Conservation (phyloP, 1,140 invertebrate genomes). For the Forficula auricularia region DNA sequence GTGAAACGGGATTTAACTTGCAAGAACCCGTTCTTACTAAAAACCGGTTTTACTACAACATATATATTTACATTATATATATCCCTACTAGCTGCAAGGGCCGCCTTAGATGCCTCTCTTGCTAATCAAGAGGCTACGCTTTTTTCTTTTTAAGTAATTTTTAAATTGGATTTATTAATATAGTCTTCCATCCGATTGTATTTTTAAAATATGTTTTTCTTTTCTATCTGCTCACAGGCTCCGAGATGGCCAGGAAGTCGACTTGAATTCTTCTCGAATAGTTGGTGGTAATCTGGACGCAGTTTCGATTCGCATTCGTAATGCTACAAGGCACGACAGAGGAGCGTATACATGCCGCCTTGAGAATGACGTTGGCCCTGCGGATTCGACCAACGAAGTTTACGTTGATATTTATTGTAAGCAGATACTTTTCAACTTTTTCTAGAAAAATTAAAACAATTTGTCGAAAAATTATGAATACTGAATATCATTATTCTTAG, state of each 20-base stretch:
- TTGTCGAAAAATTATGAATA: not conserved
- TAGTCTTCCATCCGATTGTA: not conserved
- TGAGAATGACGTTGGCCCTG: conserved; percentile 52
- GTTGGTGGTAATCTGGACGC: conserved; percentile 54
- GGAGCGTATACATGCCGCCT: conserved; percentile 65
- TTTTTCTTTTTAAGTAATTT: too few relatives aligned
- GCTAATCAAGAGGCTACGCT: too few relatives aligned
- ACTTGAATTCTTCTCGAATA: conserved; percentile 44
- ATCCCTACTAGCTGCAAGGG: too few relatives aligned
- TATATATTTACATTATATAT: too few relatives aligned
- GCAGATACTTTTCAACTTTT: conserved; percentile 21
- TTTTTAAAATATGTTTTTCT: conserved; percentile 12
- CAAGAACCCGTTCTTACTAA: too few relatives aligned
- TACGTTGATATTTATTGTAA: conserved; percentile 63
- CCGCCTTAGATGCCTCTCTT: too few relatives aligned
- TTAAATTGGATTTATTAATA: too few relatives aligned
- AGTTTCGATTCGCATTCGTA: conserved; percentile 54
- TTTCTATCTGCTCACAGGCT: conserved; percentile 37
- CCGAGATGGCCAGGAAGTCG: conserved; percentile 45
- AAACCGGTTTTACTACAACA: too few relatives aligned
- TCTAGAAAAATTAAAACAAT: not conserved
- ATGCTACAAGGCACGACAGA: conserved; percentile 53
- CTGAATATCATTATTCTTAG: not conserved
- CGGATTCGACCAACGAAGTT: conserved; percentile 46
- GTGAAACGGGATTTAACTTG: too few relatives aligned